These are phyloP conservation scores for Lithobates sylvaticus DNA, from an alignment of 2,797 vertebrate species.

Conservation along the genomic window DNA sequence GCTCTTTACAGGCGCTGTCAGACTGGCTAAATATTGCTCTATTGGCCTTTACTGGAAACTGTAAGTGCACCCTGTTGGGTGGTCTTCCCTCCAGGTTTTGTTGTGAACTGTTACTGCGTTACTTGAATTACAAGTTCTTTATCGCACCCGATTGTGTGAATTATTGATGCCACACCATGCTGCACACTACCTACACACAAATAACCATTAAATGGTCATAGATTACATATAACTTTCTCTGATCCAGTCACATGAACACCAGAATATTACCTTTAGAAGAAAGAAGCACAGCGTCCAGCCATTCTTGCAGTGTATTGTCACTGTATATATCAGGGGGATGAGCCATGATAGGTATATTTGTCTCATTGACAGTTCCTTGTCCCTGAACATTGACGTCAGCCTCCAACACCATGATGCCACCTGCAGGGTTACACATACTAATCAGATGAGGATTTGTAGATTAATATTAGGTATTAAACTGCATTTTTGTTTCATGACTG, in stretches of 20 bases:
- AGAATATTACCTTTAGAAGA: conserved; percentile 78
- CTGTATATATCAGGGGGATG: conserved; percentile 83
- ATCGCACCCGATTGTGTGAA: no score
- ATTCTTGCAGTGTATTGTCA: conserved; percentile 85
- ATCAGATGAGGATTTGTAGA: not conserved
- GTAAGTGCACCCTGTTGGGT: no score
- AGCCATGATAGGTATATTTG: conserved; percentile 84
- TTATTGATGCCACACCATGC: no score
- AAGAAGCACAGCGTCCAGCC: conserved; percentile 80
- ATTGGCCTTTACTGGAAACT: no score
- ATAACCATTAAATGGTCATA: no score
- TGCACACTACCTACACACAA: no score
- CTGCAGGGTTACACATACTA: conserved; percentile 66
- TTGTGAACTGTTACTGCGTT: no score
- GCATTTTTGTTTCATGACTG: no score
- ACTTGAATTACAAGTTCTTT: no score
- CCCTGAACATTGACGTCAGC: conserved; percentile 81
- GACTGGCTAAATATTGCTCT: no score
- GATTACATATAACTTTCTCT: not conserved
- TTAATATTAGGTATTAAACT: not conserved
- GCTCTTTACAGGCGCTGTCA: no score
- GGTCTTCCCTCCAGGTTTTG: no score
- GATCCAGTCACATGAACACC: not conserved
- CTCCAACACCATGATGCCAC: conserved; percentile 81
- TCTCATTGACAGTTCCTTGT: conserved; percentile 74